Conservation (phyloP, 2,113 vertebrate genomes). For the Gila orcuttii region DNA sequence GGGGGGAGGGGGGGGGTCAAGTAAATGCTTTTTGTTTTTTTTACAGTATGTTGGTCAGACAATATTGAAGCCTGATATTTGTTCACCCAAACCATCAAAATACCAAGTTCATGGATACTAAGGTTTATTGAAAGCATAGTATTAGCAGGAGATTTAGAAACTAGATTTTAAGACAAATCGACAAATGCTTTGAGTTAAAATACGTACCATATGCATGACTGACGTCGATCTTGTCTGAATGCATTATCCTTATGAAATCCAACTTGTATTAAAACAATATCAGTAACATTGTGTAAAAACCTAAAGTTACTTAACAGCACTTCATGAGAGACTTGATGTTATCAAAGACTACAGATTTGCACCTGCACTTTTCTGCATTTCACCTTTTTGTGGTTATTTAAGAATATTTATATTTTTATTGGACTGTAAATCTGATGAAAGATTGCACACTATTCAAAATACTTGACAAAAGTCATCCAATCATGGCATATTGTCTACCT, state of each 20-base stretch:
- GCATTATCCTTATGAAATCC: background rate
- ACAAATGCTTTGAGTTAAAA: background rate
- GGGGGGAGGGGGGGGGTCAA: no score
- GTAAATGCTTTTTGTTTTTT: no score
- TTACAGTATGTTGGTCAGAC: no score
- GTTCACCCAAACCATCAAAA: background rate
- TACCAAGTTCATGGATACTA: background rate
- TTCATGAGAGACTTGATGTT: background rate
- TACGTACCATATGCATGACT: background rate
- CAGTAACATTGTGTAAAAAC: background rate
- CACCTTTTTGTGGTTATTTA: background rate
- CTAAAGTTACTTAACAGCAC: background rate
- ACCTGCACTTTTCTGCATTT: background rate
- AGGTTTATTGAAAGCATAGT: background rate
- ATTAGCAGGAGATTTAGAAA: background rate
- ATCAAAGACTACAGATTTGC: background rate
- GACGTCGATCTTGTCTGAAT: background rate
- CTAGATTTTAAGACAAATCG: background rate
- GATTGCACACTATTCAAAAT: background rate
- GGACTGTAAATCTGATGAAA: background rate
- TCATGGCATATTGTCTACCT: constrained; percentile 53
- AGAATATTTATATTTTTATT: background rate
- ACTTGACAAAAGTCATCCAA: constrained; percentile 30
- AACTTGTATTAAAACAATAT: background rate
- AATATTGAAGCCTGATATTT: no score